A percentile compares a stretch with the other conserved stretches of the same genome.
Evolutionary conservation across 2,888 invertebrate genomes (phyloP).

Genomic region (Callyntrura guangdongensis): DNA sequence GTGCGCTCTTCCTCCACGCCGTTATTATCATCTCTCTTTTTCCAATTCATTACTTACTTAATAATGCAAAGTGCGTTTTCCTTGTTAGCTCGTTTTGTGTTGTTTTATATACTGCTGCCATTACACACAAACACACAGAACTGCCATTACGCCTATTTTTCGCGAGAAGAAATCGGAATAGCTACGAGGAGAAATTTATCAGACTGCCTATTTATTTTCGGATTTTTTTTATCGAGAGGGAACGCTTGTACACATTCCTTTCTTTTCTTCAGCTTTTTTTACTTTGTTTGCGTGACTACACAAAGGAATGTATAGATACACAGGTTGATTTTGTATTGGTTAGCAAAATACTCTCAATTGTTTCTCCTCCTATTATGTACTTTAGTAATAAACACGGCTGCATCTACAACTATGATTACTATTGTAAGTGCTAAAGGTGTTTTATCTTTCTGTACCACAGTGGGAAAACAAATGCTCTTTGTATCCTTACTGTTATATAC

Average conservation of each 20-base stretch:
- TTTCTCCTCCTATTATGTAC: constrained; percentile 23
- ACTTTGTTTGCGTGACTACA: background rate
- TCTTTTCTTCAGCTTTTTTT: background rate
- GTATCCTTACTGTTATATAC: constrained; percentile 11
- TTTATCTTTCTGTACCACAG: background rate
- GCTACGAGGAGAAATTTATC: constrained; percentile 25
- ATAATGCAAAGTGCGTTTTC: constrained; percentile 56
- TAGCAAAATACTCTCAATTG: constrained; percentile 20
- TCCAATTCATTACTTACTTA: constrained; percentile 58
- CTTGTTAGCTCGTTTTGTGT: constrained; percentile 30
- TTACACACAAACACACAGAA: background rate
- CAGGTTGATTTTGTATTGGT: background rate
- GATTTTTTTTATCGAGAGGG: constrained; percentile 19
- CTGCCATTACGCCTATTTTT: background rate
- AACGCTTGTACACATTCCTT: constrained; percentile 19
- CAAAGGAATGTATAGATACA: too few relatives aligned
- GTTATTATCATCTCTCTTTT: constrained; percentile 59
- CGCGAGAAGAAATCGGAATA: constrained; percentile 21
- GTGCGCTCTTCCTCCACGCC: constrained; percentile 9
- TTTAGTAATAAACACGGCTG: background rate
- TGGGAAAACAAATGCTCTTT: background rate
- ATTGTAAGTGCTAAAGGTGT: background rate
- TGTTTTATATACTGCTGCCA: background rate
- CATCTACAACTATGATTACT: background rate
- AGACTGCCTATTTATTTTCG: constrained; percentile 27